Base-by-base conservation (phyloP, 37 sponge, comb jelly and placozoan genomes). In the Beroe forskalii region DNA sequence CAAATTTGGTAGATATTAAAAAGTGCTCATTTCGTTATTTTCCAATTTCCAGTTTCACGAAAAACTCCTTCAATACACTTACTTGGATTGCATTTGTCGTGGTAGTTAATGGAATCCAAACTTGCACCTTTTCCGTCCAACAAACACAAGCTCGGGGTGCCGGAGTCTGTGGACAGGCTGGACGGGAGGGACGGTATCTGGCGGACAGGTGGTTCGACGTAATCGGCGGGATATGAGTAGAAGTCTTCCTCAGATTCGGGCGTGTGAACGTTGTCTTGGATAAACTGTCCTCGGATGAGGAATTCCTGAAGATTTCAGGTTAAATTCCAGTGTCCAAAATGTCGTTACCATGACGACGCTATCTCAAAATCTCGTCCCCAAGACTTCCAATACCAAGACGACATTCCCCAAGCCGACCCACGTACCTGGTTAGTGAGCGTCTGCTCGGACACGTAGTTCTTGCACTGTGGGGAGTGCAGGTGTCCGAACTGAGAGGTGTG, bases 31-130 rank as follows among this genome's bases (percentile, higher is more conserved):
- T n/a, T n/a, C n/a, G n/a, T n/a, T n/a, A n/a, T n/a, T n/a, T n/a
- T n/a, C n/a, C n/a, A n/a, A n/a, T n/a, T n/a, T n/a, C n/a, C n/a
- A n/a, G n/a, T n/a, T n/a, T n/a, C n/a, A n/a, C n/a, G n/a, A n/a
- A n/a, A n/a, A n/a, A n/a, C n/a, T n/a, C n/a, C n/a, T n/a, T n/a
- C n/a, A n/a, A n/a, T n/a, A n/a, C n/a, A 33, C 72, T 69, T 36
- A 69, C 72, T 17, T 35, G 72, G 72, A 69, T 32, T 69, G 38
- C 38, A 32, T 17, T 35, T 69, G 38, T 69, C 72, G 17, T 69
- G 72, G 38, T 69, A 69, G 38, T 27, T 69, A 35, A 69, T 69
- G 19, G 72, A 69, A 33, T 69, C 72, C 72, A 69, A 32, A 33
- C 37, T 35, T 14, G 72, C 28, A 19, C 2, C 32, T 37, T 69